Conservation (phyloP, 2,113 vertebrate species). For the Crotalus tigris region DNA sequence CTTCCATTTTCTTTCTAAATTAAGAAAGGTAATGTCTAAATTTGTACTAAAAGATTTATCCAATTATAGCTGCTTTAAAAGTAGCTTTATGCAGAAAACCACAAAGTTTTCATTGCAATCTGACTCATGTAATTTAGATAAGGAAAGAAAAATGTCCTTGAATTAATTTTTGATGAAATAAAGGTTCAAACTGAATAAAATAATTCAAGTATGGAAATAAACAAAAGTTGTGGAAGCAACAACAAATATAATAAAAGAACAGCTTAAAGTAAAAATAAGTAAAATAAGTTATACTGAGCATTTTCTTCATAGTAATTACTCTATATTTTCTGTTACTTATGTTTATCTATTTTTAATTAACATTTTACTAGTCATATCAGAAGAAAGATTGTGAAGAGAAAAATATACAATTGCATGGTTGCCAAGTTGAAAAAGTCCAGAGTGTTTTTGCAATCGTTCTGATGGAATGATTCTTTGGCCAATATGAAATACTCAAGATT, state of each 20-base stretch:
- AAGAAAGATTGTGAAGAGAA: background rate
- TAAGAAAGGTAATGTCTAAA: background rate
- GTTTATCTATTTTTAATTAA: background rate
- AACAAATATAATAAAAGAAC: background rate
- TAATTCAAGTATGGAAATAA: constrained; percentile 21
- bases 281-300: background rate
- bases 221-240: background rate
- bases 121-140: constrained; percentile 14
- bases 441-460: background rate
- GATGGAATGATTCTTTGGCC: background rate
- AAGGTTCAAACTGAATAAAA: constrained; percentile 22
- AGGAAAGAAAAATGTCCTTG: constrained; percentile 17
- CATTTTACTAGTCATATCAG: background rate
- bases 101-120: background rate
- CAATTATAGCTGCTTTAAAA: background rate
- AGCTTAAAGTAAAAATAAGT: background rate
- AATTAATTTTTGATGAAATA: background rate
- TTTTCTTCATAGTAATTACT: background rate
- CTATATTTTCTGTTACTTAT: background rate
- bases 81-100: constrained; percentile 24
- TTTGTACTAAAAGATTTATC: constrained; percentile 26
- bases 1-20: background rate
- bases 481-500: background rate
- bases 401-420: background rate
- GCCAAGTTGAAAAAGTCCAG: background rate